Base-by-base conservation (phyloP, 2,113 vertebrate genomes). In the Nothocercus nigrocapillus region DNA sequence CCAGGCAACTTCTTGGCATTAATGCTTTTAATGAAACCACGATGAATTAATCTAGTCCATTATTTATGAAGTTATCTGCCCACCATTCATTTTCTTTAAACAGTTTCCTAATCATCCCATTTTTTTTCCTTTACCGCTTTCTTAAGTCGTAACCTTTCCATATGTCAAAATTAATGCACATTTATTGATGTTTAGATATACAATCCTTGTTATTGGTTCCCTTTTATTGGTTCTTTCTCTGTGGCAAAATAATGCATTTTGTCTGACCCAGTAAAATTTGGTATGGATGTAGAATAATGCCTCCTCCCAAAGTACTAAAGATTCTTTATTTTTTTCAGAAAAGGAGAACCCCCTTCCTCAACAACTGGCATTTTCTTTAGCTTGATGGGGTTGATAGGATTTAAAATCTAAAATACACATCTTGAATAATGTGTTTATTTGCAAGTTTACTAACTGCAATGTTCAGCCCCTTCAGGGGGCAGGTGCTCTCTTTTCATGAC, bases 11-110 rank as follows among this genome's bases (percentile, higher is more conserved):
- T 45, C 85, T 91, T 89, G 88, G 72, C 80, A 49, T 64, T 81
- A 95, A 95, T 76, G 45, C 66, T 95, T 96, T 96, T 93, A 83
- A 76, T 89, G 94, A 69, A 91, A 74, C 80, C 84, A 17, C 30
- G 32, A 20, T 51, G 58, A 49, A 78, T 87, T 80, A n/a, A n/a
- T 58, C 84, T 86, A 61, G 54, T 42, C 34, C 64, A 45, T 95
- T 92, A 86, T 84, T 96, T 80, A 51, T 85, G 92, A 61, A 51
- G 27, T 86, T 94, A 81, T 64, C 44, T 79, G 76, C 44, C 44
- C 32, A 38, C 45, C 45, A 51, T 66, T 56, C 4, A 66, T 74
- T 88, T 88, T 32, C 76, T 86, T 75, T 36, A 75, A 93, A 73
- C 13, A 40, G 13, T 87, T 85, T 89, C 63, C 68, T 53, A 89